Evolutionary conservation across 1,140 invertebrate species (phyloP).

Genomic region (Euwallacea fornicatus): DNA sequence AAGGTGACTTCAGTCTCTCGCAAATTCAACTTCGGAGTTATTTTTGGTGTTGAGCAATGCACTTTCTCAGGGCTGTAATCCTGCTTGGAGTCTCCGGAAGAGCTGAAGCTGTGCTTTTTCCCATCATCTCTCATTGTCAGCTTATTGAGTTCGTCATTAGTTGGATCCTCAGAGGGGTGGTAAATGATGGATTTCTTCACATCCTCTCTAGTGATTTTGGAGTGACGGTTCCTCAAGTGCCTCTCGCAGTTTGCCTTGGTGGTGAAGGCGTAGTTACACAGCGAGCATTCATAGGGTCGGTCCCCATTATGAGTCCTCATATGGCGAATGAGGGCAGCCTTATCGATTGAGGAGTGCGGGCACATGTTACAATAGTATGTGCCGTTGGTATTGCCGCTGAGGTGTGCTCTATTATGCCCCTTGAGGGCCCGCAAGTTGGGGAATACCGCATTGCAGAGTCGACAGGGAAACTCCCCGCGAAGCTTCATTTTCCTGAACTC

Average conservation of each 20-base stretch:
- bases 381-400: constrained; percentile 67
- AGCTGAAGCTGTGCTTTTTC: constrained; percentile 51
- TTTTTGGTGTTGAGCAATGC: constrained; percentile 46
- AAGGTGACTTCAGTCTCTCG: constrained; percentile 35
- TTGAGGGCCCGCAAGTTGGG: constrained; percentile 87
- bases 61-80: constrained; percentile 45
- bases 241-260: constrained; percentile 91
- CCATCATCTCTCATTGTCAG: constrained; percentile 57
- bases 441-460: constrained; percentile 80
- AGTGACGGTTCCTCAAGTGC: constrained; percentile 88
- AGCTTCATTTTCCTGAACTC: constrained; percentile 84
- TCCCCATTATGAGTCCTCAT: constrained; percentile 94
- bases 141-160: constrained; percentile 69
- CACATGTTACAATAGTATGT: constrained; percentile 93
- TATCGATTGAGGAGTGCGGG: constrained; percentile 84
- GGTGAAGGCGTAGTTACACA: constrained; percentile 95
- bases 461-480: constrained; percentile 85
- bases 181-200: constrained; percentile 84
- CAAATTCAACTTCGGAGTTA: constrained; percentile 1
- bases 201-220: constrained; percentile 79
- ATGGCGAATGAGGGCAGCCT: constrained; percentile 85
- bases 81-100: constrained; percentile 11
- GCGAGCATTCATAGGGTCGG: constrained; percentile 88
- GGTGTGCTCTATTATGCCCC: constrained; percentile 81
- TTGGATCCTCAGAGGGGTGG: constrained; percentile 79